Evolutionary conservation across 2,888 invertebrate species (phyloP), one percentile per base, ranked within the genome.

Genomic region (Embidobia sp.): DNA sequence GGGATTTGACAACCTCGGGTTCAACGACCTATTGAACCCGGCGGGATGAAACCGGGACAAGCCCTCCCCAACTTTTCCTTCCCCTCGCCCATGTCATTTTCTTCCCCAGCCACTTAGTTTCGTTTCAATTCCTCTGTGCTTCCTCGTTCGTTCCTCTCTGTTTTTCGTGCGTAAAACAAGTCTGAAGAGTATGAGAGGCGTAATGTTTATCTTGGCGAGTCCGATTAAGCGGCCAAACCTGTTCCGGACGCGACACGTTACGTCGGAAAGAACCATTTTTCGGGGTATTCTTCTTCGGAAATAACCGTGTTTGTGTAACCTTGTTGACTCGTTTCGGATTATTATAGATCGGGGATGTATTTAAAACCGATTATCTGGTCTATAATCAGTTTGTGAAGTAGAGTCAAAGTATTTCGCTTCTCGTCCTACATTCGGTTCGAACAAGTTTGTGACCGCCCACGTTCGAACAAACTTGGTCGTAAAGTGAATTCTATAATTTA

Each of bases 11-110:
- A 33, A 77, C 73, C 51, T 63, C 26, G 51, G 69, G 73, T 77
- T 77, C 73, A 73, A 63, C 63, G 77, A 73, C 77, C 73, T 73
- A 77, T 67, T 67, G 67, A 77, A 67, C 63, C 57, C 42, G 42
- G 0, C 31, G 16, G 27, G 57, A 49, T 55, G 42, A 57, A 16
- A n/a, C 26, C 11, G 37, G 27, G 27, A 48, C 8, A 51, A 67
- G 61, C 55, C n/a, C n/a, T 10, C 10, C 19, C 27, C 4, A 70
- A 40, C 19, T n/a, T 48, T 63, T 22, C 46, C 22, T 27, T 27
- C 15, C 1, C 0, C 3, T 35, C 11, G n/a, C n/a, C n/a, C n/a
- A n/a, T n/a, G n/a, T n/a, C n/a, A n/a, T n/a, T n/a, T 57, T 57
- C 22, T n/a, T n/a, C n/a, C n/a, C n/a, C n/a, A n/a, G n/a, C n/a